Percentiles rank a stretch among this genome's conserved stretches.
Conservation (phyloP, 2,113 vertebrate species). For the Thamnaconus septentrionalis region DNA sequence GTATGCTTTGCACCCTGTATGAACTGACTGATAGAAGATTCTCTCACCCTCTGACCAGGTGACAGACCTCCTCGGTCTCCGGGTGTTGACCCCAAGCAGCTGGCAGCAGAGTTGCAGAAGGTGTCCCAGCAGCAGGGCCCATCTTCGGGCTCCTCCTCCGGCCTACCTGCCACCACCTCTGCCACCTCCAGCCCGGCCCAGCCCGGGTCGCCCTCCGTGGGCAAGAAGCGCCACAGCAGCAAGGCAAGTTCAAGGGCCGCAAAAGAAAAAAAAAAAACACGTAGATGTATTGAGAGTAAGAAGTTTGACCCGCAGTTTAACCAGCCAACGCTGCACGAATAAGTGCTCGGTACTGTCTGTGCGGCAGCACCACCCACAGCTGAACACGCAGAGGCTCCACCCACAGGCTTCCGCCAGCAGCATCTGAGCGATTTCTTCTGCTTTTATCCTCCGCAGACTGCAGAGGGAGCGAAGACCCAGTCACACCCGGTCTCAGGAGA, state of each 20-base stretch:
- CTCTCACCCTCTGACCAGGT: constrained; percentile 59
- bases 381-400: constrained; percentile 6
- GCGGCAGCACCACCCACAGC: constrained; percentile 23
- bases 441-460: constrained; percentile 72
- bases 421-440: constrained; percentile 13
- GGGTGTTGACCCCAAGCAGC: constrained; percentile 95
- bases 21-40: too few species aligned
- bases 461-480: constrained; percentile 81
- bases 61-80: constrained; percentile 91
- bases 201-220: constrained; percentile 91
- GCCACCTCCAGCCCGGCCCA: constrained; percentile 90
- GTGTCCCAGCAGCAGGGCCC: constrained; percentile 92
- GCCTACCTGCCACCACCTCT: constrained; percentile 83
- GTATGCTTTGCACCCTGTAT: too few species aligned
- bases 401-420: constrained; percentile 6
- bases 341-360: constrained; percentile 4
- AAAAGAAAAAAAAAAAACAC: background rate
- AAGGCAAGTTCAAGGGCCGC: constrained; percentile 78
- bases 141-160: constrained; percentile 64
- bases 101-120: constrained; percentile 96
- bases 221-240: constrained; percentile 93
- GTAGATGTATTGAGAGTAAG: background rate
- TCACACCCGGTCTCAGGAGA: constrained; percentile 91
- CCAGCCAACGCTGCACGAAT: constrained; percentile 10
- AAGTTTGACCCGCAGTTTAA: constrained; percentile 3